Evolutionary conservation across 2,888 invertebrate species (phyloP).

Genomic region (Cyrtodaria siliqua): DNA sequence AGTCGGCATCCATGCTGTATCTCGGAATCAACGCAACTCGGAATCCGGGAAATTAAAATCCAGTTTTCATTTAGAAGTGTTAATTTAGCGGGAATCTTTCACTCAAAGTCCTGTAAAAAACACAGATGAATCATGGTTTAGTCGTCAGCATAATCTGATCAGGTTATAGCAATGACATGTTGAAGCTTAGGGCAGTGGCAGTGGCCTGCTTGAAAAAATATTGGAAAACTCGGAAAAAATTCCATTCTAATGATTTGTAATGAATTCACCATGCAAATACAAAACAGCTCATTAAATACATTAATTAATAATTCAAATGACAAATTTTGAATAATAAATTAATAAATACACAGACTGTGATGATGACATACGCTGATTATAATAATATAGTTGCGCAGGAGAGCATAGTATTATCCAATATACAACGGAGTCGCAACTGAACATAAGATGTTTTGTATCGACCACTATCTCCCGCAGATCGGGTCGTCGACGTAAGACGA

Average conservation of each 20-base stretch:
- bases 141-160: not conserved
- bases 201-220: constrained; percentile 19
- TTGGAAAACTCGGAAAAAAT: constrained; percentile 33
- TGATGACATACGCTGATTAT: constrained; percentile 53
- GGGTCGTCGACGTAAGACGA: too few relatives aligned
- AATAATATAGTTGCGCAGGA: constrained; percentile 48
- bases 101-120: constrained; percentile 20
- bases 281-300: constrained; percentile 44
- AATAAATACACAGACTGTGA: constrained; percentile 48
- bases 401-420: constrained; percentile 50
- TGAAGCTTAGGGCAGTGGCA: not conserved
- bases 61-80: not conserved
- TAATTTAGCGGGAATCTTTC: not conserved
- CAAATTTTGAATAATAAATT: constrained; percentile 69
- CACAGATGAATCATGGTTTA: constrained; percentile 12
- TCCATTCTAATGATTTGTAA: constrained; percentile 41
- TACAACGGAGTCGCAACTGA: not conserved
- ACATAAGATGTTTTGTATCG: too few relatives aligned
- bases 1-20: constrained; percentile 80
- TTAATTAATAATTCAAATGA: constrained; percentile 68
- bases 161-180: not conserved
- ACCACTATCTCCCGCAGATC: too few relatives aligned
- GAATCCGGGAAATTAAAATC: not conserved
- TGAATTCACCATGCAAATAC: constrained; percentile 38
- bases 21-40: constrained; percentile 1